Percentiles rank a stretch among this genome's conserved stretches.
phyloP scores from a whole-genome alignment of 2,113 vertebrate species.

The Ictalurus furcatus region DNA sequence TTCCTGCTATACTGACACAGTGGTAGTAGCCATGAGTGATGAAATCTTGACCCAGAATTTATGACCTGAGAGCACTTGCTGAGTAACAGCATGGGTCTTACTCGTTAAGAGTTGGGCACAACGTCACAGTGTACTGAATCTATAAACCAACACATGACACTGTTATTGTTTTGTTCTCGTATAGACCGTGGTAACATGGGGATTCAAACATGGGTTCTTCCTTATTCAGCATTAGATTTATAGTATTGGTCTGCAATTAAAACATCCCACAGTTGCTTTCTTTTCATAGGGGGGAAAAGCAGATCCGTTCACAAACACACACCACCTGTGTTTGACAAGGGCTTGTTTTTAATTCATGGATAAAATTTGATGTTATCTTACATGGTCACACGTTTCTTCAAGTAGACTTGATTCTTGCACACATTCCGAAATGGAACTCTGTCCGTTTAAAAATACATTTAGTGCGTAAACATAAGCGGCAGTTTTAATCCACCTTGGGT shows the following conservation, averaged over 20 bases:
- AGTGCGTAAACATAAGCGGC: neutral
- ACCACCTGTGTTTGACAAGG: neutral
- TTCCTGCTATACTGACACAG: constrained; percentile 57
- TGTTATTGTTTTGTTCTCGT: constrained; percentile 64
- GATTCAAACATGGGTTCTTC: constrained; percentile 58
- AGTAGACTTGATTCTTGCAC: neutral
- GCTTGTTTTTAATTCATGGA: neutral
- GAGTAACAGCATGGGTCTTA: constrained; percentile 20
- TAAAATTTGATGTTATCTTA: neutral
- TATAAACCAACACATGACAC: constrained; percentile 55
- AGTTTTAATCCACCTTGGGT: neutral
- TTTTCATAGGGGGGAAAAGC: neutral
- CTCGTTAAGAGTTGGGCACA: constrained; percentile 11
- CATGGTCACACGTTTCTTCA: neutral
- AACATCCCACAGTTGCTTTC: constrained; percentile 20
- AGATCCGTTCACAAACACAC: neutral
- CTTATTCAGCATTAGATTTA: constrained; percentile 56
- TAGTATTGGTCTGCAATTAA: constrained; percentile 55
- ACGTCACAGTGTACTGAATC: constrained; percentile 60
- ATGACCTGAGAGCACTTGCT: constrained; percentile 55
- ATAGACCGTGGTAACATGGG: constrained; percentile 63
- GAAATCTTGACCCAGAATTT: constrained; percentile 63
- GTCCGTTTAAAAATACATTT: neutral
- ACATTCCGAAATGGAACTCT: neutral
- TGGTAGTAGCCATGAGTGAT: constrained; percentile 53